phyloP scores from a whole-genome alignment of 2,888 invertebrate species.

The Taphrorychus bicolor region DNA sequence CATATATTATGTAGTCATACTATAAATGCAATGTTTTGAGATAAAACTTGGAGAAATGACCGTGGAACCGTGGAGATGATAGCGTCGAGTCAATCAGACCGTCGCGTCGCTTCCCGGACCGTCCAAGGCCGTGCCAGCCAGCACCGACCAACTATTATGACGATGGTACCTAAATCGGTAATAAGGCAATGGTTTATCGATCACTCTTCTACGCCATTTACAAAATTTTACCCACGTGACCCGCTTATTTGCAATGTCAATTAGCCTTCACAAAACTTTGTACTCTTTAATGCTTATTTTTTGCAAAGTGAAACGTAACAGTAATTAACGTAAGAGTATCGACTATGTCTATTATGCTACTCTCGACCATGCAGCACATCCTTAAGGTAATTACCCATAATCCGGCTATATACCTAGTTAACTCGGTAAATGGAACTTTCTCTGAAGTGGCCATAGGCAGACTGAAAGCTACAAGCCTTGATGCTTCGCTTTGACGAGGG shows the following conservation, averaged over 20 bases:
- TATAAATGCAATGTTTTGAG: neutral
- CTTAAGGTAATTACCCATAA: slow-evolving; percentile 1
- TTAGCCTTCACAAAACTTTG: no score
- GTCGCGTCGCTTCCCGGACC: slow-evolving; percentile 22
- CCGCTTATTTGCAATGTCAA: no score
- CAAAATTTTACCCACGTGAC: no score
- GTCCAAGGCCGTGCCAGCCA: slow-evolving; percentile 36
- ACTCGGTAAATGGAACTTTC: slow-evolving; percentile 10
- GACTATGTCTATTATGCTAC: no score
- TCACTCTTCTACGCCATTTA: no score
- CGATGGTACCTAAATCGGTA: slow-evolving; percentile 14
- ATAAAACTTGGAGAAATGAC: slow-evolving; percentile 18
- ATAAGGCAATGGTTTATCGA: neutral
- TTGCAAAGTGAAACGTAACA: no score
- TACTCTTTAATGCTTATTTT: no score
- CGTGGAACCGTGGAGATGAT: slow-evolving; percentile 12
- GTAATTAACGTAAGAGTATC: no score
- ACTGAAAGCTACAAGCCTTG: neutral
- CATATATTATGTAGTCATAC: neutral
- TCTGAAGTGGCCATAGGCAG: slow-evolving; percentile 2
- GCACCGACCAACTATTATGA: slow-evolving; percentile 19
- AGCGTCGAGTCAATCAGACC: slow-evolving; percentile 8
- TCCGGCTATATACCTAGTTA: slow-evolving; percentile 1
- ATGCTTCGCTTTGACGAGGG: no score
- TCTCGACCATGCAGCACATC: neutral